Evolutionary conservation across 2,797 vertebrate genomes (phyloP).

Genomic region (Helostoma temminkii): DNA sequence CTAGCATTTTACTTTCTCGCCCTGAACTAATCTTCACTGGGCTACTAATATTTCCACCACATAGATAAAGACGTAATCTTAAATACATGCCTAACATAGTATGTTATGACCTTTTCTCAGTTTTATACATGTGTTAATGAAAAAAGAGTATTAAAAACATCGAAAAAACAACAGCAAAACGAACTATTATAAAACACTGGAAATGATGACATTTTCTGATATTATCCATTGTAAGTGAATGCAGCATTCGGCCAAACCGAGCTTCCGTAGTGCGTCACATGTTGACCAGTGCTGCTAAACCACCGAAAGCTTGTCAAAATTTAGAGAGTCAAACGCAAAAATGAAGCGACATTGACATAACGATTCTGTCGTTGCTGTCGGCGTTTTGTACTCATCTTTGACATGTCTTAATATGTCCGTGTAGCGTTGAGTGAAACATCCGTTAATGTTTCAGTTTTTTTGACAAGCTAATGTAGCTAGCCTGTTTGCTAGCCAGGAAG

Average conservation of each 20-base stretch:
- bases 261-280: constrained; percentile 82
- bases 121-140: background rate
- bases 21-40: too few species aligned
- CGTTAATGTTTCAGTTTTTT: constrained; percentile 26
- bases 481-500: constrained; percentile 60
- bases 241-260: constrained; percentile 44
- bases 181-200: too few species aligned
- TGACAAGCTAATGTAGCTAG: constrained; percentile 66
- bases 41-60: too few species aligned
- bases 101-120: background rate
- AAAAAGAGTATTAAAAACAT: too few species aligned
- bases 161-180: too few species aligned
- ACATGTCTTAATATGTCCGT: background rate
- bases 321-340: constrained; percentile 27
- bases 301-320: constrained; percentile 42
- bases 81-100: background rate
- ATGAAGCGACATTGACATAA: background rate
- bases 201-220: background rate
- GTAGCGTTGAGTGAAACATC: constrained; percentile 4
- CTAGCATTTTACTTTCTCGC: too few species aligned
- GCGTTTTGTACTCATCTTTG: background rate
- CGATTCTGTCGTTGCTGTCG: background rate
- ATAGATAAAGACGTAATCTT: too few species aligned
- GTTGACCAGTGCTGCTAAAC: constrained; percentile 55
- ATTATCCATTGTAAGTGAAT: constrained; percentile 21